Evolutionary conservation across 1,140 invertebrate genomes (phyloP), one percentile per base, ranked within the genome.

Genomic region (Neuroterus valhalla): DNA sequence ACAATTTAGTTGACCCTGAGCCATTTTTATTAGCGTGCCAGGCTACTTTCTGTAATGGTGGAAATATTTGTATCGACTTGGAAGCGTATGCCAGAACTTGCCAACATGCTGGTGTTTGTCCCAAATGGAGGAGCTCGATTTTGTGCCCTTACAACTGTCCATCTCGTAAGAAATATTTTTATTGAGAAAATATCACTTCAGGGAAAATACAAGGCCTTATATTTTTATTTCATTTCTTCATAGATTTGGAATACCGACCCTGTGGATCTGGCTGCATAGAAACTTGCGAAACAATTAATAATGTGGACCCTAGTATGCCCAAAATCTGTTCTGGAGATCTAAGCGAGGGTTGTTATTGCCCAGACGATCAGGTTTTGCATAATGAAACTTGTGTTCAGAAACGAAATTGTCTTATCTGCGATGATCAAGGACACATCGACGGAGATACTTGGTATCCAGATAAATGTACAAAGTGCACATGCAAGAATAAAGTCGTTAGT

Each of bases 281-380:
- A 67, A 96, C 94, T 2, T 97, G 96, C 82, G 55, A 62, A 31
- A 62, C 23, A n/a, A 62, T 62, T 31, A 26, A 10, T 38, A n/a
- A 12, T 1, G 14, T 31, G 23, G 31, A 44, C n/a, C n/a, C n/a
- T n/a, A n/a, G n/a, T n/a, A n/a, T n/a, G 31, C 21, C 72, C 10
- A 66, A 81, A 17, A 74, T 86, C 6, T 96, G 94, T 74, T 75
- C 84, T 3, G 85, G 84, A 44, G 87, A 86, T 69, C 87, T 87
- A 6, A 91, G 90, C 31, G 96, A 97, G 84, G 96, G 96, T 6
- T 98, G 96, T 86, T 96, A 94, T 91, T 98, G 96, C 90, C 94
- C 94, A 2, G 82, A 91, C 52, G 92, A 92, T 68, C 91, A 93
- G 84, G 93, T 95, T 43, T 80, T 88, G 76, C 84, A 88, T 19